phyloP scores from a whole-genome alignment of 92 coral and sea anemone genomes.

The Umimayanthus kanabou region DNA sequence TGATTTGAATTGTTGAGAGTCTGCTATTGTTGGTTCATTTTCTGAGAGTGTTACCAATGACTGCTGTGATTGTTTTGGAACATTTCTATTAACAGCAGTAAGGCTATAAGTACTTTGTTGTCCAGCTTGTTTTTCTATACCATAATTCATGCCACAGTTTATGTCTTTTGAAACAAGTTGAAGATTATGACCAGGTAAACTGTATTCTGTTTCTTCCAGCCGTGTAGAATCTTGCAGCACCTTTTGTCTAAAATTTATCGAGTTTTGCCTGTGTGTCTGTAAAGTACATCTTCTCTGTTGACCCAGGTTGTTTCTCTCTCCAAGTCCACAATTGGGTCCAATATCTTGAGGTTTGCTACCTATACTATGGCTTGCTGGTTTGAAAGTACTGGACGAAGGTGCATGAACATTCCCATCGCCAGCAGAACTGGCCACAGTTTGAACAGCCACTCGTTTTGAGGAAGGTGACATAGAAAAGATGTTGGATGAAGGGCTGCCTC shows the following conservation, averaged over 20 bases:
- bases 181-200: background rate
- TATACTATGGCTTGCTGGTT: background rate
- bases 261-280: constrained; percentile 1
- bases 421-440: background rate
- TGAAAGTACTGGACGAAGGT: background rate
- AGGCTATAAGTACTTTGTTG: background rate
- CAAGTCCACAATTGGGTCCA: background rate
- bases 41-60: background rate
- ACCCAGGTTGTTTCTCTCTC: background rate
- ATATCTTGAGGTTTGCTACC: background rate
- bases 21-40: background rate
- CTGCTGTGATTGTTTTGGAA: background rate
- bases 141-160: background rate
- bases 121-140: background rate
- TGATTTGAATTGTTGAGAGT: background rate
- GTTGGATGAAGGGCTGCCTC: background rate
- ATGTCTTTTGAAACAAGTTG: background rate
- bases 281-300: background rate
- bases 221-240: background rate
- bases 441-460: constrained; percentile 23
- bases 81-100: background rate
- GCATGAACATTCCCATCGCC: background rate
- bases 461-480: constrained; percentile 2
- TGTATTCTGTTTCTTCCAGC: background rate
- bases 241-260: background rate